phyloP scores from a whole-genome alignment of 2,113 vertebrate species.

The Menura novaehollandiae region DNA sequence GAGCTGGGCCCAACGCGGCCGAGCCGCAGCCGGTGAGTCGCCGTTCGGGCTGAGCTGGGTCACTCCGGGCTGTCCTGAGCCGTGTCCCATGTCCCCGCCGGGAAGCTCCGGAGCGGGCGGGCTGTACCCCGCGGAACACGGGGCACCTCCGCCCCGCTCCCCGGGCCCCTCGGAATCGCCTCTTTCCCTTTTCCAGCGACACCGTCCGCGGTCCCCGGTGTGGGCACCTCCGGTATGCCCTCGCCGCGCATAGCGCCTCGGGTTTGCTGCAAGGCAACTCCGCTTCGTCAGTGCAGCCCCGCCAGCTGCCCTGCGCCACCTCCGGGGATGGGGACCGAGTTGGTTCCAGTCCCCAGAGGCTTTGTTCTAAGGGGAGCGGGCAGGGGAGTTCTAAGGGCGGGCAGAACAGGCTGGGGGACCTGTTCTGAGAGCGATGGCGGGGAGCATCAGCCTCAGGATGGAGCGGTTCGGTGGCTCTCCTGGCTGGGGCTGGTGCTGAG shows the following conservation, averaged over 20 bases:
- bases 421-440: fast-evolving
- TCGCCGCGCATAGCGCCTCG: not conserved
- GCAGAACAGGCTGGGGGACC: not conserved
- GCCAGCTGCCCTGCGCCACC: not conserved
- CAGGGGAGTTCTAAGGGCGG: no score
- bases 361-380: no score
- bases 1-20: not conserved
- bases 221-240: not conserved
- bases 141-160: not conserved
- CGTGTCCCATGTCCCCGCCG: not conserved
- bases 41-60: not conserved
- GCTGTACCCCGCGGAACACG: no score
- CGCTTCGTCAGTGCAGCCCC: not conserved
- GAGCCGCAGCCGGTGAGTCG: not conserved
- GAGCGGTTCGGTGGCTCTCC: not conserved
- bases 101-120: not conserved
- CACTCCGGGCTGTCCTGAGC: not conserved
- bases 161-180: no score
- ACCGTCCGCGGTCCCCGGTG: no score
- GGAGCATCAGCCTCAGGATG: not conserved
- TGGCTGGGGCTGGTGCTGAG: not conserved
- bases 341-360: fast-evolving
- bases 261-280: not conserved
- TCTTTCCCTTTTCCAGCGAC: no score
- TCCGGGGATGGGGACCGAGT: not conserved